These are phyloP conservation scores for Cydia fagiglandana DNA, from an alignment of 1,140 invertebrate genomes.

Conservation along the genomic window DNA sequence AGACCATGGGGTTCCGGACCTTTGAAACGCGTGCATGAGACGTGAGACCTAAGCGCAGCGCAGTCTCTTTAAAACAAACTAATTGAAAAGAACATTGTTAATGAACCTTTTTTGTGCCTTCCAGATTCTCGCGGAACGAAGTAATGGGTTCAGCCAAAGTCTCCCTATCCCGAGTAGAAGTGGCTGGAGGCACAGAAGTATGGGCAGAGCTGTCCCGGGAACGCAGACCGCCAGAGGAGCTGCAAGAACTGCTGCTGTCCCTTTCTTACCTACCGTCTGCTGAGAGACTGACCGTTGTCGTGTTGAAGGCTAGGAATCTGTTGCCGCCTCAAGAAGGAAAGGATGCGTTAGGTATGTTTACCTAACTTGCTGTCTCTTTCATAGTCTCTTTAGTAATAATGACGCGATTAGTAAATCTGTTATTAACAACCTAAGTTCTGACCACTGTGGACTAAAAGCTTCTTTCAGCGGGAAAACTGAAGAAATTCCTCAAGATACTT, in stretches of 20 bases:
- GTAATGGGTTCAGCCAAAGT: constrained; percentile 88
- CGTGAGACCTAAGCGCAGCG: too few species aligned
- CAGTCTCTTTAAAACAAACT: too few species aligned
- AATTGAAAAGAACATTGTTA: too few species aligned
- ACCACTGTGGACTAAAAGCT: too few species aligned
- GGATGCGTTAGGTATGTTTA: constrained; percentile 80
- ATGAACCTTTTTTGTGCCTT: constrained; percentile 23
- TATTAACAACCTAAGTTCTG: too few species aligned
- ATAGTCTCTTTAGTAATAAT: too few species aligned
- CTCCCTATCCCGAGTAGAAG: constrained; percentile 84
- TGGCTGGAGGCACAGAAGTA: constrained; percentile 86
- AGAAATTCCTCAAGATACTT: too few species aligned
- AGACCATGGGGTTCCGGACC: too few species aligned
- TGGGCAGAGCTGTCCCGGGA: constrained; percentile 89
- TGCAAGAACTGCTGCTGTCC: constrained; percentile 89
- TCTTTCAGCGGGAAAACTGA: too few species aligned
- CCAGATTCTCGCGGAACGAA: constrained; percentile 87
- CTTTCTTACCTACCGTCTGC: constrained; percentile 92
- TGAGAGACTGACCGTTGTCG: constrained; percentile 89
- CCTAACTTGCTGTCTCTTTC: too few species aligned
- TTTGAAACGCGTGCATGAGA: too few species aligned
- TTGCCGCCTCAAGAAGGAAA: constrained; percentile 83
- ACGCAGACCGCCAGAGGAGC: constrained; percentile 87
- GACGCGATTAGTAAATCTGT: too few species aligned
- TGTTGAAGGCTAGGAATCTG: constrained; percentile 91